Evolutionary conservation across 2,113 vertebrate species (phyloP).

Genomic region (Stegastes partitus): DNA sequence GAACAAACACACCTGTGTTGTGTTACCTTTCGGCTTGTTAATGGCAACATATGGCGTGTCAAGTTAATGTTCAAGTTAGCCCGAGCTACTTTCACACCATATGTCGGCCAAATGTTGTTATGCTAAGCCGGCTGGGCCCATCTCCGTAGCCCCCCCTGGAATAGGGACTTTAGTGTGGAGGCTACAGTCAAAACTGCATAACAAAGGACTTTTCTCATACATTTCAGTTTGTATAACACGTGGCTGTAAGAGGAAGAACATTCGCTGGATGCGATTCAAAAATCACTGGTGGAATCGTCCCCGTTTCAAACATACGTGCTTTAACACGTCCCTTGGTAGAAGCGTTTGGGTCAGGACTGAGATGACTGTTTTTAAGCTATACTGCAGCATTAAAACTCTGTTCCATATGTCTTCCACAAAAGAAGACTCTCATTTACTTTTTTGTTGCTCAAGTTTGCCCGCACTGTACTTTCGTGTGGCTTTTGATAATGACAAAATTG

Average conservation of each 20-base stretch:
- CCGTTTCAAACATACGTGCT: background rate
- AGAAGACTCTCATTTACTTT: conserved; percentile 42
- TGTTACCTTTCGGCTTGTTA: conserved; percentile 33
- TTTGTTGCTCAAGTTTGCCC: conserved; percentile 41
- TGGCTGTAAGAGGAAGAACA: background rate
- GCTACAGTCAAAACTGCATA: conserved; percentile 1
- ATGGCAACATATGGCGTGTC: conserved; percentile 33
- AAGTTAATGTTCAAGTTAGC: conserved; percentile 25
- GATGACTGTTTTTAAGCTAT: conserved; percentile 21
- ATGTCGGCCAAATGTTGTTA: conserved; percentile 61
- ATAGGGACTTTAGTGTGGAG: background rate
- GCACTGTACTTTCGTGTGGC: conserved; percentile 49
- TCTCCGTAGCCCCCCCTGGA: conserved; percentile 15
- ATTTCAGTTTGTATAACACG: background rate
- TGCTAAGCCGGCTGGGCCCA: conserved; percentile 18
- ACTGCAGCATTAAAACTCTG: conserved; percentile 2
- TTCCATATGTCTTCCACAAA: conserved; percentile 27
- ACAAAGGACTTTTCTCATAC: background rate
- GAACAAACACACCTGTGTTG: conserved; percentile 38
- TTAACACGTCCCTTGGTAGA: conserved; percentile 10
- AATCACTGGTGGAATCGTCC: too few relatives aligned
- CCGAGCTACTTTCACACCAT: conserved; percentile 32
- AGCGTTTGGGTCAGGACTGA: background rate
- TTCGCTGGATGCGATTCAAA: background rate
- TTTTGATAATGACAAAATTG: conserved; percentile 59